Evolutionary conservation across 2,797 vertebrate genomes (phyloP), one percentile per base, ranked within the genome.

Genomic region (Micrastur ruficollis): DNA sequence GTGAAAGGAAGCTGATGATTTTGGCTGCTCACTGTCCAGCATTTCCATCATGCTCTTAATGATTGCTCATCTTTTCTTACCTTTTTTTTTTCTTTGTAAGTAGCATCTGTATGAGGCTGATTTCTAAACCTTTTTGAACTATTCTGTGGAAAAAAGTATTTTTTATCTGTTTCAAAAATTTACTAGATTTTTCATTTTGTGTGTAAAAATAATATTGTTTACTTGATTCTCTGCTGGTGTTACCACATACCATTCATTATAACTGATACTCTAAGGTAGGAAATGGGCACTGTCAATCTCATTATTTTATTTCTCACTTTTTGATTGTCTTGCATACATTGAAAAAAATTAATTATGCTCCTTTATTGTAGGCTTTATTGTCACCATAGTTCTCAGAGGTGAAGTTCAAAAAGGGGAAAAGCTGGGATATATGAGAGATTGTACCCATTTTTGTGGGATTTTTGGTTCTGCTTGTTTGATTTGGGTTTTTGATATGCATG

Each of bases 11-110:
- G 25, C 27, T 78, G 38, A 36, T 74, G n/a, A 9, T 46, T 68
- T 73, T 44, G 58, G 34, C 32, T 82, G 31, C 21, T 68, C 0
- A 0, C 59, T 31, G 6, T 53, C 20, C 0, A 1, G 17, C 0
- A 2, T 79, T 86, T 79, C 49, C 25, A 20, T 79, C 40, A 2
- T 32, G 36, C 6, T 86, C 23, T 20, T 56, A 29, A 34, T 73
- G 49, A 52, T 0, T 3, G 8, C 32, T 55, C 44, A 34, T 80
- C 34, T 79, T 47, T 34, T 81, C 42, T 58, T 61, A 29, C 6
- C 5, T 71, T 7, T 36, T 56, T 56, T 46, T 53, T 26, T 36
- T 19, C 20, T 68, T 63, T 55, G 14, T 47, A 42, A 55, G 23
- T 61, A 63, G 10, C 12, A 27, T 68, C 38, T 81, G 36, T 62